These are phyloP conservation scores for Agrypnus murinus DNA, from an alignment of 2,888 invertebrate genomes.

Conservation along the genomic window DNA sequence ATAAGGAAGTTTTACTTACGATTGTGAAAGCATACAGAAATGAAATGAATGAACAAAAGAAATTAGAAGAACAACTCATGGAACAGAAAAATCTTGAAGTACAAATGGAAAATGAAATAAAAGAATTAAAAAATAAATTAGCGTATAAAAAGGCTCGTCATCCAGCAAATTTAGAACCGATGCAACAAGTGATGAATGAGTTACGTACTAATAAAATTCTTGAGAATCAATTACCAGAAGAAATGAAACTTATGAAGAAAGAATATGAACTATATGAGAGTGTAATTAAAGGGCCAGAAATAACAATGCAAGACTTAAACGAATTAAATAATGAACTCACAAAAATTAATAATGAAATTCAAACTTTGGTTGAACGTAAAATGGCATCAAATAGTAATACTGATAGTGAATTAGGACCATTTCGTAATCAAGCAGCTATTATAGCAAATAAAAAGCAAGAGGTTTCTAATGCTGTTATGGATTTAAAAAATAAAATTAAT, in stretches of 20 bases:
- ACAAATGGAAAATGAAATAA: slow-evolving; percentile 68
- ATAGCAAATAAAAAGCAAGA: slow-evolving; percentile 87
- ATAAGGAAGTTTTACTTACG: slow-evolving; percentile 78
- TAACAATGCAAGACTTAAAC: slow-evolving; percentile 52
- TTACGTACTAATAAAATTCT: slow-evolving; percentile 67
- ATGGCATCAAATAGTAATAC: slow-evolving; percentile 66
- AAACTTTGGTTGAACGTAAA: slow-evolving; percentile 55
- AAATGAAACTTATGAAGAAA: slow-evolving; percentile 77
- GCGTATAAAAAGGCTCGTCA: slow-evolving; percentile 51
- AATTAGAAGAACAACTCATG: slow-evolving; percentile 67
- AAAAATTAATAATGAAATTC: slow-evolving; percentile 50
- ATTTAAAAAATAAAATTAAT: slow-evolving; percentile 77
- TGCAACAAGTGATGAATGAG: slow-evolving; percentile 81
- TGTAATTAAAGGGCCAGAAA: slow-evolving; percentile 79
- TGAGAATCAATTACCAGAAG: slow-evolving; percentile 83
- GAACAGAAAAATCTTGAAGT: slow-evolving; percentile 72
- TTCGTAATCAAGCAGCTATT: slow-evolving; percentile 88
- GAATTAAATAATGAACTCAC: slow-evolving; percentile 40
- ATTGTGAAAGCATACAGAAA: slow-evolving; percentile 72
- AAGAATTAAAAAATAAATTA: slow-evolving; percentile 52
- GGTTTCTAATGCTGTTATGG: slow-evolving; percentile 81
- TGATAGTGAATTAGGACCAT: slow-evolving; percentile 86
- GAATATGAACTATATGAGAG: slow-evolving; percentile 81
- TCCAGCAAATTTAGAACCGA: slow-evolving; percentile 70
- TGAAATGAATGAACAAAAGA: slow-evolving; percentile 56